Evolutionary conservation across 92 coral and sea anemone genomes (phyloP).

Genomic region (Epizoanthus fatuus): DNA sequence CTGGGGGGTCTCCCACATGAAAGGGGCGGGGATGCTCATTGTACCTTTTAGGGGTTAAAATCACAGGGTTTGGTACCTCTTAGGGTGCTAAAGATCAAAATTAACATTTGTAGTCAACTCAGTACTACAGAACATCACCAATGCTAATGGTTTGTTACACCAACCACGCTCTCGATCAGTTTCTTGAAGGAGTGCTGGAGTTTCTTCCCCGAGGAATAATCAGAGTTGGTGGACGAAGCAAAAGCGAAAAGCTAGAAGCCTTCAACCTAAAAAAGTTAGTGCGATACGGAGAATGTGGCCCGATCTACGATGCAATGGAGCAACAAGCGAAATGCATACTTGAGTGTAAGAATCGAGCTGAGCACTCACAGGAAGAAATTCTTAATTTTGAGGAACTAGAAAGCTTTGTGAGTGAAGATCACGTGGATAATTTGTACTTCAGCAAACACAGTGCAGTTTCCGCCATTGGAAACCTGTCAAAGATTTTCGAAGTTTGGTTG

Average conservation of each 20-base stretch:
- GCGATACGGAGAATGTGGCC: slow-evolving; percentile 7
- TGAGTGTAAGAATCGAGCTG: slow-evolving; percentile 7
- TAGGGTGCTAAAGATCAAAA: too few relatives aligned
- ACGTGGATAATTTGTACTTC: slow-evolving; percentile 31
- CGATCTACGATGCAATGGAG: background rate
- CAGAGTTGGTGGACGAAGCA: slow-evolving; percentile 49
- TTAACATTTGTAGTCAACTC: too few relatives aligned
- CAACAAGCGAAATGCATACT: background rate
- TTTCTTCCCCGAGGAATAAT: slow-evolving; percentile 31
- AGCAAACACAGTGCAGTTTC: background rate
- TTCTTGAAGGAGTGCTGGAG: slow-evolving; percentile 59
- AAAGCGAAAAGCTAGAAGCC: slow-evolving; percentile 31
- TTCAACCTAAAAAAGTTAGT: slow-evolving; percentile 26
- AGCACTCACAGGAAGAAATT: background rate
- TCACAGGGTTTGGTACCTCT: too few relatives aligned
- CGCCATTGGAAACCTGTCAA: slow-evolving; percentile 11
- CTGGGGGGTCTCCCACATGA: too few relatives aligned
- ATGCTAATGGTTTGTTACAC: slow-evolving; percentile 74
- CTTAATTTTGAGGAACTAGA: slow-evolving; percentile 38
- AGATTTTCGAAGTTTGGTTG: slow-evolving; percentile 27
- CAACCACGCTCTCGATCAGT: slow-evolving; percentile 58
- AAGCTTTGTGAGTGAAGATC: background rate
- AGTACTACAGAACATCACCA: slow-evolving; percentile 32
- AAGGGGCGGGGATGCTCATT: too few relatives aligned
- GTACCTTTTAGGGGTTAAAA: too few relatives aligned